phyloP scores from a whole-genome alignment of 2,888 invertebrate genomes.

The Drosophila buzzatii region DNA sequence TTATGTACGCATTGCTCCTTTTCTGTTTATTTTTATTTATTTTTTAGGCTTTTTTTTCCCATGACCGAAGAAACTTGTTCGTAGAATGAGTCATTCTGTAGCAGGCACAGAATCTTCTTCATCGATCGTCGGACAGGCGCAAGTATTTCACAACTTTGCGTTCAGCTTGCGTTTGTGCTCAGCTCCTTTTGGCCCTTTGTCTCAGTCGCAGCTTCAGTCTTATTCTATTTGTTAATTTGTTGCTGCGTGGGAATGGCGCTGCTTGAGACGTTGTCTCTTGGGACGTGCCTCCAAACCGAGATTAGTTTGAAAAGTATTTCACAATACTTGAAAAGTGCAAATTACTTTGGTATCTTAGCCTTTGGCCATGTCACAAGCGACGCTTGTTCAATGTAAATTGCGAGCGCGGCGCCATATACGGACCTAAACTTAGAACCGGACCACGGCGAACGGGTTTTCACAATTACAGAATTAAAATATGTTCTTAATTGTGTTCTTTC shows the following conservation, averaged over 20 bases:
- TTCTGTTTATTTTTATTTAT: not conserved
- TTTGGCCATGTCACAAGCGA: constrained; percentile 56
- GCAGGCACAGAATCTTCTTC: constrained; percentile 39
- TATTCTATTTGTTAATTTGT: constrained; percentile 40
- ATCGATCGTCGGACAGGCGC: constrained; percentile 39
- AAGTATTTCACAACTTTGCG: constrained; percentile 69
- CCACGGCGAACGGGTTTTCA: constrained; percentile 63
- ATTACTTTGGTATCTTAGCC: constrained; percentile 36
- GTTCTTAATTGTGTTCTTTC: constrained; percentile 41
- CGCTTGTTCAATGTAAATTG: constrained; percentile 63
- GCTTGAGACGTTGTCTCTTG: not conserved
- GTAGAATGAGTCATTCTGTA: constrained; percentile 45
- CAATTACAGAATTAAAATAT: constrained; percentile 75
- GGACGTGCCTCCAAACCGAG: constrained; percentile 36
- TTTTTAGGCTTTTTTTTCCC: constrained; percentile 46
- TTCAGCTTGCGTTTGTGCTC: constrained; percentile 35
- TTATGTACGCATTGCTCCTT: constrained; percentile 51
- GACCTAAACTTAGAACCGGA: constrained; percentile 51
- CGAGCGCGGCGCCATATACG: constrained; percentile 65
- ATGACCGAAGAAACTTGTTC: constrained; percentile 67
- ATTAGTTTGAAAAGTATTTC: constrained; percentile 63
- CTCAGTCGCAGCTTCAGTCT: not conserved
- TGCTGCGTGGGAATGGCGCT: constrained; percentile 54
- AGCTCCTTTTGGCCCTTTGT: constrained; percentile 26
- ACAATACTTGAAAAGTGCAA: constrained; percentile 64